phyloP scores from a whole-genome alignment of 2,113 vertebrate genomes.

The Pao palembangensis region DNA sequence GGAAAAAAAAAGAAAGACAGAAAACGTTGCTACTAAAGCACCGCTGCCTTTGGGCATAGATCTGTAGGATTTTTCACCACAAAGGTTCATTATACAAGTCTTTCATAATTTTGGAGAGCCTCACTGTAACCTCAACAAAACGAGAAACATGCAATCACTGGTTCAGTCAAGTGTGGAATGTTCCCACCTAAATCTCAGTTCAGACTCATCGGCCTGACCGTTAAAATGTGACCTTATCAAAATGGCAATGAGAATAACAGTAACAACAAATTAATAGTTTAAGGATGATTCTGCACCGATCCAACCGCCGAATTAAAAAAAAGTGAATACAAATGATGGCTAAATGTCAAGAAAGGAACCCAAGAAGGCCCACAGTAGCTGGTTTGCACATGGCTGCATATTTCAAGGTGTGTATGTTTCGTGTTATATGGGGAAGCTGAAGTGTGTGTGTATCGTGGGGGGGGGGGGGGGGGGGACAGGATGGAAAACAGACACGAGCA shows the following conservation, averaged over 20 bases:
- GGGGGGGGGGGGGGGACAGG: too few relatives aligned
- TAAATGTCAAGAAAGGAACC: not conserved
- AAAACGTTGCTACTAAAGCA: not conserved
- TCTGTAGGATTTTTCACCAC: constrained; percentile 15
- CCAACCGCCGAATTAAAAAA: too few relatives aligned
- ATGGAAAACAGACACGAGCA: too few relatives aligned
- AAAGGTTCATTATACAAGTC: constrained; percentile 17
- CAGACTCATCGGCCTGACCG: constrained; percentile 15
- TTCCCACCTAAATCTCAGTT: constrained; percentile 17
- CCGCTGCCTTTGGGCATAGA: constrained; percentile 4
- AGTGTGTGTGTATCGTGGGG: too few relatives aligned
- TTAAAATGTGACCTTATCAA: constrained; percentile 1
- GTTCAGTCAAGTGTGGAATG: constrained; percentile 46
- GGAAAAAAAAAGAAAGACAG: not conserved
- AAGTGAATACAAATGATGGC: too few relatives aligned
- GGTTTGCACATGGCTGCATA: too few relatives aligned
- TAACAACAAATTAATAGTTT: too few relatives aligned
- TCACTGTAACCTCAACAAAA: constrained; percentile 27
- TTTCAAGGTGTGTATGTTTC: too few relatives aligned
- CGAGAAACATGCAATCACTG: constrained; percentile 40
- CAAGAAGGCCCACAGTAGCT: too few relatives aligned
- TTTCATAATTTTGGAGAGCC: constrained; percentile 25
- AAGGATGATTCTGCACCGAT: too few relatives aligned
- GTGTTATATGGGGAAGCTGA: too few relatives aligned
- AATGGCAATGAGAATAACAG: not conserved